Evolutionary conservation across 2,797 vertebrate species (phyloP), one percentile per base, ranked within the genome.

Genomic region (Rhinella marina): DNA sequence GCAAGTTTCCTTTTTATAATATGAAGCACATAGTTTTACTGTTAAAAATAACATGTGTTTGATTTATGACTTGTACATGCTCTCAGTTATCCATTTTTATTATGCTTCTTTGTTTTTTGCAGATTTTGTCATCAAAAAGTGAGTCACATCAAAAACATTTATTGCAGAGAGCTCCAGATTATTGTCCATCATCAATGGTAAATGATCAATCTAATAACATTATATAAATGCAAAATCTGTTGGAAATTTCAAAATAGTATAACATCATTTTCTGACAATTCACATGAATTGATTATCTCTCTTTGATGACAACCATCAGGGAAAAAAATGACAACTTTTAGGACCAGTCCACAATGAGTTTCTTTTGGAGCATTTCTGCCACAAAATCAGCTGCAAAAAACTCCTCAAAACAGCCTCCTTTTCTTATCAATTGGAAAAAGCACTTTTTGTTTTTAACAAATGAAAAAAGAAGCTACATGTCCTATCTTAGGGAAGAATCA

Each of bases 171-270:
- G 95, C 98, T 90, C 98, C 98, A 72, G 96, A 97, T 87, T 99
- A 99, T 94, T 99, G 98, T 90, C 96, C 98, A 16, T 97, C 98
- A 93, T 96, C 97, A 70, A 97, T 99, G 98, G 98, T 99, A 95
- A 95, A 96, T 88, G 17, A n/a, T 50, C 7, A 50, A 21, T 17
- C 19, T 29, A 21, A 2, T 41, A 7, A 41, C 41, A 41, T 41
- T 41, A 72, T 32, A 72, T 72, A 32, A 8, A 17, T 32, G 68
- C 27, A 16, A 29, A 16, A 17, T 29, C 25, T 68, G 66, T 68
- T 68, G 0, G 7, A 29, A 16, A 13, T 16, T 68, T 68, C 14
- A 29, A 29, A 13, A 29, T 17, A 5, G 66, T 68, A 29, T 16
- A 29, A 29, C 16, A 29, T 29, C 8, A 68, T 7, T 14, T 68